Conservation (phyloP, 2,113 vertebrate genomes). For the Xiphophorus maculatus region DNA sequence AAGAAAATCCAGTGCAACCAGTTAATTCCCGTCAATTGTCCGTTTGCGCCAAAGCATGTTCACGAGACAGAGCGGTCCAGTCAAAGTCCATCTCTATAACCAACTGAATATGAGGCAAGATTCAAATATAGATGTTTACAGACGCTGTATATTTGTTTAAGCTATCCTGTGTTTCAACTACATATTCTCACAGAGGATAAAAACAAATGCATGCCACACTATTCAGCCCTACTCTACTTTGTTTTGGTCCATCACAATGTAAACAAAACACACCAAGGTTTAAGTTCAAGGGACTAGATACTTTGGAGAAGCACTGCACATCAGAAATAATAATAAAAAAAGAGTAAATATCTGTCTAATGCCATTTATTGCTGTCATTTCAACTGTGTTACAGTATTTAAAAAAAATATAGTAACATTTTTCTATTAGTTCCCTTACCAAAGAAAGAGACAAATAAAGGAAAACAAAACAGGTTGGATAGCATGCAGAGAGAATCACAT, state of each 20-base stretch:
- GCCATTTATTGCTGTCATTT: neutral
- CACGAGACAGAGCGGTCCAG: neutral
- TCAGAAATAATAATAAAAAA: too few species aligned
- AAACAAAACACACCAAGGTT: too few species aligned
- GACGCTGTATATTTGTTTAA: too few species aligned
- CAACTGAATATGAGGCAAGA: neutral
- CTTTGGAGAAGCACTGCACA: too few species aligned
- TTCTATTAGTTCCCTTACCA: neutral
- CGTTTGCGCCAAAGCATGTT: neutral
- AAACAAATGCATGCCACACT: too few species aligned
- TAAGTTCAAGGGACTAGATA: too few species aligned
- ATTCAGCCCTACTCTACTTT: too few species aligned
- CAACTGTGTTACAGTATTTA: neutral
- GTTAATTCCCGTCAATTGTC: neutral
- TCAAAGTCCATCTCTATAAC: neutral
- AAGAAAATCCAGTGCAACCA: too few species aligned
- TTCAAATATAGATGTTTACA: neutral
- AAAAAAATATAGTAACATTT: neutral
- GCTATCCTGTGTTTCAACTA: neutral
- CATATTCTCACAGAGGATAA: too few species aligned
- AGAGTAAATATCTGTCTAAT: too few species aligned
- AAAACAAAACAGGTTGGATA: constrained; percentile 10
- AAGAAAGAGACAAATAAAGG: constrained; percentile 8
- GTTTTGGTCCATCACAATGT: too few species aligned
- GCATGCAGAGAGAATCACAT: neutral